Evolutionary conservation across 2,113 vertebrate genomes (phyloP).

Genomic region (Pristiophorus japonicus): DNA sequence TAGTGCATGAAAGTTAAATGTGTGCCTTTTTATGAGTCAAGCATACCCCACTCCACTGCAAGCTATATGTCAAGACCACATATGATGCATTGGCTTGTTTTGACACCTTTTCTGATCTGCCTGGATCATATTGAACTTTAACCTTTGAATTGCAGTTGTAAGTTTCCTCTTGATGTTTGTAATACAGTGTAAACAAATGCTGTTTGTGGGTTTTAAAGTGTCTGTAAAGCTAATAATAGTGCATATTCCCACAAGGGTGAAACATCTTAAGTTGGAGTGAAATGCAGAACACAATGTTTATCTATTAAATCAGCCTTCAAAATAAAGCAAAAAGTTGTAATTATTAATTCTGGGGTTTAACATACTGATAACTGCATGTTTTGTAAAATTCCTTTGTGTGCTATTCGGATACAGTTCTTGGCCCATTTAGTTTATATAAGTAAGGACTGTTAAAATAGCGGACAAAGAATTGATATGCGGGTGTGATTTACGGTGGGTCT

Average conservation of each 20-base stretch:
- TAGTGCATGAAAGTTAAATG: not conserved
- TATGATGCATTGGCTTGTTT: not conserved
- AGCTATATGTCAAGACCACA: not conserved
- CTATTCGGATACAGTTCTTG: not conserved
- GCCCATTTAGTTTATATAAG: not conserved
- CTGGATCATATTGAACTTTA: not conserved
- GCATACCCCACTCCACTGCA: not conserved
- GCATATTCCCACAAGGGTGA: no score
- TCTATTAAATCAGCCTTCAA: not conserved
- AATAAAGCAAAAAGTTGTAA: not conserved
- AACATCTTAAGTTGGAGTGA: not conserved
- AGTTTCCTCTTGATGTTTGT: not conserved
- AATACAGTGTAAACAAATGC: not conserved
- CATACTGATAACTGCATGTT: not conserved
- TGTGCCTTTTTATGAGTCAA: not conserved
- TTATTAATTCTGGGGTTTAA: not conserved
- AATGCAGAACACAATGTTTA: not conserved
- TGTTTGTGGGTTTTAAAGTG: slow-evolving; percentile 5
- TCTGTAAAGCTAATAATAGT: not conserved
- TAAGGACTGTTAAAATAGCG: not conserved
- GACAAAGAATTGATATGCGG: not conserved
- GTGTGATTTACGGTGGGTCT: not conserved
- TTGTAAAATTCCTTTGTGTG: not conserved
- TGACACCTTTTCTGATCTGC: not conserved
- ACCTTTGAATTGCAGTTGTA: not conserved